Evolutionary conservation across 2,888 invertebrate species (phyloP), one percentile per base, ranked within the genome.

Genomic region (Hedya salicella): DNA sequence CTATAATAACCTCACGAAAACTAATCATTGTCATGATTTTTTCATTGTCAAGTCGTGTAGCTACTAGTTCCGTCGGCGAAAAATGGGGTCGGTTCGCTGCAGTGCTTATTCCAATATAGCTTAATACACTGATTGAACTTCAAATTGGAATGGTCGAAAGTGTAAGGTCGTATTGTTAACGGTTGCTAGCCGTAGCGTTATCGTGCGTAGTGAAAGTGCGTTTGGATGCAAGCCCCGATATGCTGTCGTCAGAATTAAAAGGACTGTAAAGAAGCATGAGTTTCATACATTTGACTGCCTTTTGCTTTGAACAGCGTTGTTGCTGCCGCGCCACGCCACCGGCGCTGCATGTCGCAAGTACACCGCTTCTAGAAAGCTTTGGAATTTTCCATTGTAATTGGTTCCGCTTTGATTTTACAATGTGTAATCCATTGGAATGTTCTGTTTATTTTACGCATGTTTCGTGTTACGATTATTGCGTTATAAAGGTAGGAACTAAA

Each of bases 121-220:
- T 32, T 32, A 30, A 44, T 21, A 5, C 42, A 9, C 19, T 30
- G 59, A 63, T 39, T 54, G 48, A 17, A 54, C 32, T 19, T 30
- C 3, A 36, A 60, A 40, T 50, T 73, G 63, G 32, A 69, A 42
- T 69, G 54, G 72, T 74, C 61, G 75, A 78, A 81, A 80, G 75
- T 75, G 73, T 79, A 78, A 81, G 78, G 79, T 81, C 75, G 74
- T 66, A 73, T 71, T 46, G 66, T 66, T 69, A 62, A 40, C 57
- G 42, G 49, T 62, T 60, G 49, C 49, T 56, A 56, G 60, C 67
- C 39, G 25, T 39, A 49, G 39, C 66, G 62, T 54, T 32, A 65
- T 78, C 71, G 73, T 74, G 75, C 75, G 76, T 77, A 90, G 91
- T 91, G 91, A 91, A 91, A 91, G 90, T 91, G 81, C 75, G 78